Base-by-base conservation (phyloP, 30 jellyfish, hydroid and myxozoan genomes). In the Chironex yamaguchii region DNA sequence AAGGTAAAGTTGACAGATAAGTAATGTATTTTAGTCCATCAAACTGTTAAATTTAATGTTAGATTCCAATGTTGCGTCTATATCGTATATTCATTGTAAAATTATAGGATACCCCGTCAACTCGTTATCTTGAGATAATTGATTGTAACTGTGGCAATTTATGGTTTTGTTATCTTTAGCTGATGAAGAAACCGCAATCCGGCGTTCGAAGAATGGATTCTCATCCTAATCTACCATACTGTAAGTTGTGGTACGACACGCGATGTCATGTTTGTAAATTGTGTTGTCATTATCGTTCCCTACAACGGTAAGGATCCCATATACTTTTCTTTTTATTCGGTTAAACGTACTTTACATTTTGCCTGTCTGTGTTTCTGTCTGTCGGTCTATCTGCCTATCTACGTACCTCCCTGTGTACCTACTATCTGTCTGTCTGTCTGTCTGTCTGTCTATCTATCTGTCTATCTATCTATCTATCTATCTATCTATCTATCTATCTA, bases 161-260 rank as follows among this genome's bases (percentile, higher is more conserved):
- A n/a, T n/a, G n/a, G n/a, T n/a, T n/a, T n/a, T n/a, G n/a, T n/a
- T n/a, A n/a, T n/a, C n/a, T 29, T 3, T 29, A 91, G 98, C 62
- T 29, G 33, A 84, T 83, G 62, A 71, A 79, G 34, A 54, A 96
- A 34, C 29, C 36, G 28, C 83, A 71, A 24, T 82, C 94, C 12
- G 98, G 96, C 28, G 81, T 84, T 11, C 78, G 97, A 21, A 34
- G 98, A 67, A 52, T 87, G 97, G 93, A 71, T 13, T 92, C 98
- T 9, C 98, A 92, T 74, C 97, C 98, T 0, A 79, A 62, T 54
- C 90, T 92, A 21, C 98, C 98, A 29, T 92, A 86, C 67, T 92
- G 98, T 92, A 73, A 79, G 98, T 48, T 28, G 14, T 9, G 17
- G 17, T 42, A 6, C 17, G 13, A 42, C n/a, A n/a, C n/a, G n/a